phyloP scores from a whole-genome alignment of 2,113 vertebrate species.

The Rhadina sibilatrix region DNA sequence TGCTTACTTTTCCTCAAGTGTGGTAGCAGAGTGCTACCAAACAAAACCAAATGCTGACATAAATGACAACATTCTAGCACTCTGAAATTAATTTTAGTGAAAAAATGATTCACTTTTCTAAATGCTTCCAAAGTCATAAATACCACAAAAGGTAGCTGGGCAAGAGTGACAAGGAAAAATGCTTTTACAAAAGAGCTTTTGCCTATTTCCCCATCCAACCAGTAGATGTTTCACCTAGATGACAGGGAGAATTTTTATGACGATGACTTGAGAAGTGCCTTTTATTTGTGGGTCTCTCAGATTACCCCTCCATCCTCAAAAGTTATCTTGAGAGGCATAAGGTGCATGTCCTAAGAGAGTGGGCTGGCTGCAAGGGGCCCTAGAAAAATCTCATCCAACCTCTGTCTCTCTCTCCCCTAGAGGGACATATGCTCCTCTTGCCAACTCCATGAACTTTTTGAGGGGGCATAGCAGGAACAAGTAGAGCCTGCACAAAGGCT shows the following conservation, averaged over 20 bases:
- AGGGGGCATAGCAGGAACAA: background rate
- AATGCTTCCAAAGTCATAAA: background rate
- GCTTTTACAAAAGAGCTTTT: background rate
- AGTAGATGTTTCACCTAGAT: background rate
- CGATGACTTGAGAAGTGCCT: background rate
- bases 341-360: fast-evolving
- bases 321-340: background rate
- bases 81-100: background rate
- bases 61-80: background rate
- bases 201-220: background rate
- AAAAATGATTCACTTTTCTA: background rate
- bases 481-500: background rate
- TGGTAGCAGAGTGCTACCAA: background rate
- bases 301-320: background rate
- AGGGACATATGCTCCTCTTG: background rate
- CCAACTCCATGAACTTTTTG: background rate
- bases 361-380: background rate
- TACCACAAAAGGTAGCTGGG: background rate
- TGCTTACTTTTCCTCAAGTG: background rate
- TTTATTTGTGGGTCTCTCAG: background rate
- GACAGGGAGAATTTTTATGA: background rate
- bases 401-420: background rate
- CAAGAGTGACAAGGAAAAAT: background rate
- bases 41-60: background rate
- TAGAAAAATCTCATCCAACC: background rate